A percentile compares a stretch with the other conserved stretches of the same genome.
Conservation (phyloP, 2,797 vertebrate genomes). For the Sarcoramphus papa region DNA sequence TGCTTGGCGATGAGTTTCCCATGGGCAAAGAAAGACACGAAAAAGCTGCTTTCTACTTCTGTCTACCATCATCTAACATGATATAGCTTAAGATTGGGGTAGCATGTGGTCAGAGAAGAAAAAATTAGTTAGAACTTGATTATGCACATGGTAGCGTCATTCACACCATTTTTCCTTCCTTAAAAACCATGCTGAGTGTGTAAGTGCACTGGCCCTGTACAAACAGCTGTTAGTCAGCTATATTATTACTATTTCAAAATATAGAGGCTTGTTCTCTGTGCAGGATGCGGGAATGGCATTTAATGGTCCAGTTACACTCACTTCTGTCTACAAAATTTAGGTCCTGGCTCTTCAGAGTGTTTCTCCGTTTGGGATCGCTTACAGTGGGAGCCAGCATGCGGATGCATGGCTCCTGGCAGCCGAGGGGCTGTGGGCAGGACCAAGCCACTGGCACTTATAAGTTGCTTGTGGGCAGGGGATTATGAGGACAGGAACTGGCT, state of each 20-base stretch:
- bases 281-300: not conserved
- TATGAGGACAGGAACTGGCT: not conserved
- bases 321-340: not conserved
- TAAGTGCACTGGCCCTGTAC: not conserved
- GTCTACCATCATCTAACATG: not conserved
- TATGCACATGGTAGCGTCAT: not conserved
- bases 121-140: not conserved
- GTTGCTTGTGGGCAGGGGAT: not conserved
- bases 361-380: rapidly evolving
- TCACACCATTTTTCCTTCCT: not conserved
- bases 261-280: not conserved
- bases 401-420: not conserved
- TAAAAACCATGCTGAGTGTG: not conserved
- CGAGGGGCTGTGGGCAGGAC: not conserved
- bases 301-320: not conserved
- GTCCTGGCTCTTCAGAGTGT: not conserved
- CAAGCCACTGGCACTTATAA: not conserved
- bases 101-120: not conserved
- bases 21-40: not conserved
- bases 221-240: not conserved
- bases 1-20: not conserved
- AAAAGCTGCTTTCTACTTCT: not conserved
- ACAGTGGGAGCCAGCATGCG: rapidly evolving
- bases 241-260: not conserved
- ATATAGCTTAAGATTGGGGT: not conserved